Evolutionary conservation across 2,888 invertebrate genomes (phyloP).

Genomic region (Tachina lurida): DNA sequence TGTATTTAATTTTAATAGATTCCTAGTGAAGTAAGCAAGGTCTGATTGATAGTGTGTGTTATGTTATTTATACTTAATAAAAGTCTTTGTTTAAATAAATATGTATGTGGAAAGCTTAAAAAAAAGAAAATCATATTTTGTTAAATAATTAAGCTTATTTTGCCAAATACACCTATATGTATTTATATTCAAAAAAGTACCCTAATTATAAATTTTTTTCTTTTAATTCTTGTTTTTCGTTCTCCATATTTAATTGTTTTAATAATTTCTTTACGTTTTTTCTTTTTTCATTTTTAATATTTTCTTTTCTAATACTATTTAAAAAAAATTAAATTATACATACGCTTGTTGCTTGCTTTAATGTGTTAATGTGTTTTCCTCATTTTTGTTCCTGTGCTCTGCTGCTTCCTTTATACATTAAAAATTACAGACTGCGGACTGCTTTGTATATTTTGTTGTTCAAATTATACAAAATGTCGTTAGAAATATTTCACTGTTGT

Average conservation of each 20-base stretch:
- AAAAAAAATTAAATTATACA: slow-evolving; percentile 67
- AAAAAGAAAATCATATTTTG: slow-evolving; percentile 18
- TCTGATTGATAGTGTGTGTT: slow-evolving; percentile 19
- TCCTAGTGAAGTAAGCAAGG: slow-evolving; percentile 23
- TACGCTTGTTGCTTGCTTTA: slow-evolving; percentile 66
- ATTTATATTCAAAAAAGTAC: slow-evolving; percentile 18
- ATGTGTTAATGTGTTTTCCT: slow-evolving; percentile 62
- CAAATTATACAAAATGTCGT: slow-evolving; percentile 62
- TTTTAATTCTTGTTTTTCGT: slow-evolving; percentile 57
- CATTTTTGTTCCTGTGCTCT: slow-evolving; percentile 63
- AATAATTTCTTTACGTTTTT: slow-evolving; percentile 49
- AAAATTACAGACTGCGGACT: slow-evolving; percentile 38
- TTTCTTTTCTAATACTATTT: slow-evolving; percentile 62
- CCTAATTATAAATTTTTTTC: slow-evolving; percentile 2
- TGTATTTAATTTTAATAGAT: slow-evolving; percentile 9
- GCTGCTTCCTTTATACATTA: slow-evolving; percentile 57
- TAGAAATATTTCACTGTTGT: slow-evolving; percentile 58
- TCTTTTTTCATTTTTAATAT: slow-evolving; percentile 40
- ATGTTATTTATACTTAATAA: slow-evolving; percentile 29
- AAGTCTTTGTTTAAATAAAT: slow-evolving; percentile 33
- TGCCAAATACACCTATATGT: slow-evolving; percentile 14
- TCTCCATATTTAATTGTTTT: slow-evolving; percentile 52
- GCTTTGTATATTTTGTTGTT: slow-evolving; percentile 37
- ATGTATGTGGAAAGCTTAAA: slow-evolving; percentile 23
- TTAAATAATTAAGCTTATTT: slow-evolving; percentile 28